phyloP scores from a whole-genome alignment of 2,888 invertebrate species.

The Eulithis prunata region DNA sequence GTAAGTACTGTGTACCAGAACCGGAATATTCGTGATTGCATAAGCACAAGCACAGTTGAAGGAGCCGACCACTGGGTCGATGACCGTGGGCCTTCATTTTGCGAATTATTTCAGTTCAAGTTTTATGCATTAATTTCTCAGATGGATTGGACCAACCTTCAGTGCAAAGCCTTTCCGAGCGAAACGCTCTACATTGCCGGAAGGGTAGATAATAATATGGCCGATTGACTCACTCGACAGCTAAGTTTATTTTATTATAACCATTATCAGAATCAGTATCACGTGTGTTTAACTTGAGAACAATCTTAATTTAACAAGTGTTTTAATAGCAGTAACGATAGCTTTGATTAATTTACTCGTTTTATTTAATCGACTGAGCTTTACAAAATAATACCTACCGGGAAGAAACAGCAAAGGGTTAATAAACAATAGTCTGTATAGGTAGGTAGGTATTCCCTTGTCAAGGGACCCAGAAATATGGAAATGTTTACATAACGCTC shows the following conservation, averaged over 20 bases:
- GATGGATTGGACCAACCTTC: neutral
- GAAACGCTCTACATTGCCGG: neutral
- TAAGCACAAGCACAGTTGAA: conserved; percentile 65
- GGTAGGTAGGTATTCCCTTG: conserved; percentile 21
- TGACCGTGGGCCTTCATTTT: conserved; percentile 67
- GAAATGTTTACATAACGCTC: conserved; percentile 33
- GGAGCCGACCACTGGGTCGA: conserved; percentile 60
- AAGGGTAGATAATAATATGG: too few species aligned
- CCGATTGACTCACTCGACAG: too few species aligned
- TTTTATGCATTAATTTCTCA: conserved; percentile 1
- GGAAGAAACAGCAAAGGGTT: conserved; percentile 13
- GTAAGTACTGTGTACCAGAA: conserved; percentile 51
- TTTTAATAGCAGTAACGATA: neutral
- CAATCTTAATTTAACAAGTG: neutral
- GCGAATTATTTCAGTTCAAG: conserved; percentile 42
- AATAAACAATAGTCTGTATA: conserved; percentile 4
- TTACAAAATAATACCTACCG: conserved; percentile 19
- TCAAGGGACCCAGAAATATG: conserved; percentile 29
- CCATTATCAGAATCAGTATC: too few species aligned
- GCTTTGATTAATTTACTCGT: neutral
- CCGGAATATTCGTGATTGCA: conserved; percentile 67
- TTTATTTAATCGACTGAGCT: conserved; percentile 3
- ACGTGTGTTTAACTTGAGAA: too few species aligned
- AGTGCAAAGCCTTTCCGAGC: neutral
- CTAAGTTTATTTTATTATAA: too few species aligned